Evolutionary conservation across 2,888 invertebrate species (phyloP).

Genomic region (Agonopterix alstromeriana): DNA sequence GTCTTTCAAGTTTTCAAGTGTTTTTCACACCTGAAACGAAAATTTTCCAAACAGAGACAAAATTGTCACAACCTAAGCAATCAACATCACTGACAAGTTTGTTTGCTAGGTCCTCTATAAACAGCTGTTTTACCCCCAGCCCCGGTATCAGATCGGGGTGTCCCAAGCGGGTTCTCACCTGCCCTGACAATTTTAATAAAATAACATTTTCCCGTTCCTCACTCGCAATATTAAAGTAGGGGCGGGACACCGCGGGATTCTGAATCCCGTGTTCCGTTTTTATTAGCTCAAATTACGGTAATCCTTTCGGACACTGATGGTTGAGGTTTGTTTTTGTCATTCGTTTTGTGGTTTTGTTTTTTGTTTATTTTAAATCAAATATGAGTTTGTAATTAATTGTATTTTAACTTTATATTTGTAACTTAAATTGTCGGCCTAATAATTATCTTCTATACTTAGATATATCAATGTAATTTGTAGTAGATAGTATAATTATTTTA

Average conservation of each 20-base stretch:
- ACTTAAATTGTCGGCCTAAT: too few relatives aligned
- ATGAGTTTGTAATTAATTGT: neutral
- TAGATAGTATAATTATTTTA: too few relatives aligned
- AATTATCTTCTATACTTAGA: too few relatives aligned
- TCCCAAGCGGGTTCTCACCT: constrained; percentile 36
- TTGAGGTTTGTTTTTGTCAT: neutral
- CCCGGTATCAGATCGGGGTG: constrained; percentile 27
- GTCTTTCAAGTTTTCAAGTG: too few relatives aligned
- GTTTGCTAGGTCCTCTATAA: too few relatives aligned
- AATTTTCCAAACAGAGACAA: too few relatives aligned
- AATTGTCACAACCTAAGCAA: too few relatives aligned
- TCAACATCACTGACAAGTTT: too few relatives aligned
- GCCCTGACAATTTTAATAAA: constrained; percentile 54
- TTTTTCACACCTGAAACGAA: too few relatives aligned
- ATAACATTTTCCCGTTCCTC: constrained; percentile 35
- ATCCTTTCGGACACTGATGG: constrained; percentile 3
- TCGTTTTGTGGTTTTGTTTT: neutral
- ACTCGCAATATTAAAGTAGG: constrained; percentile 29
- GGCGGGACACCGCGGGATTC: constrained; percentile 4
- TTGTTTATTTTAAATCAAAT: neutral
- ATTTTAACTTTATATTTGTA: too few relatives aligned
- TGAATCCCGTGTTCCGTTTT: constrained; percentile 3
- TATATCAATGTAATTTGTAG: too few relatives aligned
- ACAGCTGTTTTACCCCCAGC: neutral
- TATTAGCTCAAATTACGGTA: constrained; percentile 7